phyloP scores from a whole-genome alignment of 2,797 vertebrate species.

The Myotis planiceps region DNA sequence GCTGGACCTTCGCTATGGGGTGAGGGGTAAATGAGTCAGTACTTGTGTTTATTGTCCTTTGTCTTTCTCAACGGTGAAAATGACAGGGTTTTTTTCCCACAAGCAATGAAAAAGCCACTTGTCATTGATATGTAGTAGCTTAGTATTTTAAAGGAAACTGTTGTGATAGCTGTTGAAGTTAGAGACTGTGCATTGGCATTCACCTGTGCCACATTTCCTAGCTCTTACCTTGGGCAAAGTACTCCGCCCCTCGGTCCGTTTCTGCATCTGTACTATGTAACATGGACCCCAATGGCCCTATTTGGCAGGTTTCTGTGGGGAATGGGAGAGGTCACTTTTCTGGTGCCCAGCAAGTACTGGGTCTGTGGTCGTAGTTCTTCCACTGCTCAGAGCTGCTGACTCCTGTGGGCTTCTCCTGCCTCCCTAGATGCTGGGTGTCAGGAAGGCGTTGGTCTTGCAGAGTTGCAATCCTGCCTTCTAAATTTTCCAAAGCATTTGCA shows the following conservation, averaged over 20 bases:
- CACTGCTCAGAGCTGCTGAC: accelerated
- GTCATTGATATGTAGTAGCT: neutral
- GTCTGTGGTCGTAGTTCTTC: neutral
- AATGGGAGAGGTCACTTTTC: accelerated
- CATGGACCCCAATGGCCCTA: neutral
- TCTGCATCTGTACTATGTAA: neutral
- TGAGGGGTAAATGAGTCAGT: accelerated
- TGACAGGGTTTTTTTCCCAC: neutral
- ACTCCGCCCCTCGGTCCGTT: neutral
- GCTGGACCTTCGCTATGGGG: accelerated
- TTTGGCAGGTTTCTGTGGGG: neutral
- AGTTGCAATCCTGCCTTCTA: neutral
- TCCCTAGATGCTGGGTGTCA: accelerated
- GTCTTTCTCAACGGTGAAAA: neutral
- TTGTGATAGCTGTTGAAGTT: accelerated
- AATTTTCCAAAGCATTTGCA: neutral
- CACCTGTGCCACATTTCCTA: neutral
- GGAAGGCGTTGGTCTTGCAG: neutral
- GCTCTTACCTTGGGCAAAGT: neutral
- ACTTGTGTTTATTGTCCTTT: neutral
- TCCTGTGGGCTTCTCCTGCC: neutral
- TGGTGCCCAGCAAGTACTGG: no score
- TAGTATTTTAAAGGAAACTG: neutral
- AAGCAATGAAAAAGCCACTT: neutral
- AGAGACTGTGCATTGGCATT: neutral